These are phyloP conservation scores for Paramormyrops hopkinsi DNA, from an alignment of 2,797 vertebrate genomes.

Conservation along the genomic window DNA sequence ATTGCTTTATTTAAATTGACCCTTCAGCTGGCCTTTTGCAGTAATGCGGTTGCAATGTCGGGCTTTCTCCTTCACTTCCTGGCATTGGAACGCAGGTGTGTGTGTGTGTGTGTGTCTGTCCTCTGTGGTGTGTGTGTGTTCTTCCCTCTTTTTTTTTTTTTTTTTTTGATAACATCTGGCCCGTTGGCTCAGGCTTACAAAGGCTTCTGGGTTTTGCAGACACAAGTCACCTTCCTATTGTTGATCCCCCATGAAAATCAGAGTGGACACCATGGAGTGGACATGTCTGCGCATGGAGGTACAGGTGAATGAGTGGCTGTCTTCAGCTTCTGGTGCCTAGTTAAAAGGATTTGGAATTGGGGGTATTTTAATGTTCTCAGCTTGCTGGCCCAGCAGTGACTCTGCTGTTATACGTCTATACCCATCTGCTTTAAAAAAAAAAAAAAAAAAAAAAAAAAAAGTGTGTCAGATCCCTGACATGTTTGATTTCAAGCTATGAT, in stretches of 20 bases:
- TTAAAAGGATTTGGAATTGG: not conserved
- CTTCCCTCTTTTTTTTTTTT: not conserved
- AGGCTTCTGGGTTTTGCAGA: not conserved
- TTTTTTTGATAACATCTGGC: not conserved
- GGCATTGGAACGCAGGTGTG: not conserved
- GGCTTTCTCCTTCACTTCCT: not conserved
- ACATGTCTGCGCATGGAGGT: not conserved
- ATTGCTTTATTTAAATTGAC: conserved; percentile 22
- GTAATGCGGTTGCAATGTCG: conserved; percentile 16
- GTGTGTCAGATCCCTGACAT: not conserved
- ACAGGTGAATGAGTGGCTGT: not conserved
- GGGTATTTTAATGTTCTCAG: not conserved
- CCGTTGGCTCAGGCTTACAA: not conserved
- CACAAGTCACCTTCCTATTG: not conserved
- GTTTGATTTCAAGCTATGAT: not conserved
- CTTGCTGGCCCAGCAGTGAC: not conserved
- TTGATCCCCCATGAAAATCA: not conserved
- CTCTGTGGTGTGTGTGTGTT: not conserved
- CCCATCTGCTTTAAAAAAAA: not conserved
- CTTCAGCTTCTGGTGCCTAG: not conserved
- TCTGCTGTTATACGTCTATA: not conserved
- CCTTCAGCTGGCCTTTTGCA: not conserved
- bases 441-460: not conserved
- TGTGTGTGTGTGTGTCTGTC: not conserved
- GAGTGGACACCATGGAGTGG: not conserved